These are phyloP conservation scores for Flexamia atlantica DNA, from an alignment of 2,888 invertebrate species.

Conservation along the genomic window DNA sequence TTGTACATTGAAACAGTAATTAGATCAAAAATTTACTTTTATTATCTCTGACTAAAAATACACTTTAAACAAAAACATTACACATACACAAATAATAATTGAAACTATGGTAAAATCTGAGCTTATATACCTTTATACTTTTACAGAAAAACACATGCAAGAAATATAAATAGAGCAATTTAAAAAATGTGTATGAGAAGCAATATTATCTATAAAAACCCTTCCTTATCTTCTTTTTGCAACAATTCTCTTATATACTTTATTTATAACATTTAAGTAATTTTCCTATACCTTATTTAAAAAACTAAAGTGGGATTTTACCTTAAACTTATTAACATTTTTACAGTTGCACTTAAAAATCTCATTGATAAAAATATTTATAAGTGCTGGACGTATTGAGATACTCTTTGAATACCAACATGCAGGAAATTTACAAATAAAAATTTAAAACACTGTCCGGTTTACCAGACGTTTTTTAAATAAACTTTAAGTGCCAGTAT, in stretches of 20 bases:
- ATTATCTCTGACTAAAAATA: conserved; percentile 45
- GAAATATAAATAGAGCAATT: background rate
- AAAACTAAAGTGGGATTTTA: too few relatives aligned
- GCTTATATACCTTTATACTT: background rate
- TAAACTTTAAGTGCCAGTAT: too few relatives aligned
- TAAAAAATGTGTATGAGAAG: background rate
- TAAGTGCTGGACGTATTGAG: too few relatives aligned
- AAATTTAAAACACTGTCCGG: too few relatives aligned
- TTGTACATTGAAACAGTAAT: too few relatives aligned
- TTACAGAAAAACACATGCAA: background rate
- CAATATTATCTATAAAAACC: background rate
- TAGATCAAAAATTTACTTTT: conserved; percentile 35
- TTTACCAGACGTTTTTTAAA: too few relatives aligned
- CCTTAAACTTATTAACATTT: background rate
- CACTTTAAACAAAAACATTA: conserved; percentile 37
- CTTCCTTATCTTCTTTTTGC: background rate
- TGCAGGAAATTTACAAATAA: too few relatives aligned
- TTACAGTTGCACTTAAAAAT: background rate
- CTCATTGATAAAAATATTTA: too few relatives aligned
- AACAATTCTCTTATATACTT: too few relatives aligned
- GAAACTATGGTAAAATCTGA: conserved; percentile 23
- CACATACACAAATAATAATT: conserved; percentile 16
- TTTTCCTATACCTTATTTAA: too few relatives aligned
- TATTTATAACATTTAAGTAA: too few relatives aligned
- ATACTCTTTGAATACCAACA: too few relatives aligned